Evolutionary conservation across 2,888 invertebrate genomes (phyloP).

Genomic region (Coremacera marginata): DNA sequence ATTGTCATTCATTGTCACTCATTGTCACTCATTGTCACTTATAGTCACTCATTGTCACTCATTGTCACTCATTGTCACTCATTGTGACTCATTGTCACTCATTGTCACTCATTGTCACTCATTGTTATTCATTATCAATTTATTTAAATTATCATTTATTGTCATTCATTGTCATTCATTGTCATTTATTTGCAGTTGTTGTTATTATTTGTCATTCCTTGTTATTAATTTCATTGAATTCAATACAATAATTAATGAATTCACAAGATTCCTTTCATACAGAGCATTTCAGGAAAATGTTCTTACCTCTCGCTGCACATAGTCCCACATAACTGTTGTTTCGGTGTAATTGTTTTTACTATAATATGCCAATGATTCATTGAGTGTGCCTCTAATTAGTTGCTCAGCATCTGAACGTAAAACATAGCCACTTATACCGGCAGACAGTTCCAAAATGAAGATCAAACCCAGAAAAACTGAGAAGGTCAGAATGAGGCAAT

Average conservation of each 20-base stretch:
- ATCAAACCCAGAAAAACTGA: constrained; percentile 76
- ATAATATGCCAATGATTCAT: constrained; percentile 71
- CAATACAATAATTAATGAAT: background rate
- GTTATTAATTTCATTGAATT: too few species aligned
- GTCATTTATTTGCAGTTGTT: background rate
- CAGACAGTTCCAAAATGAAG: constrained; percentile 82
- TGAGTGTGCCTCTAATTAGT: constrained; percentile 72
- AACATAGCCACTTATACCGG: constrained; percentile 81
- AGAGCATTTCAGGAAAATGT: constrained; percentile 38
- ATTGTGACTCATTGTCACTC: too few species aligned
- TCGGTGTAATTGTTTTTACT: constrained; percentile 53
- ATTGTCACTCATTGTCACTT: too few species aligned
- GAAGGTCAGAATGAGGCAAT: constrained; percentile 84
- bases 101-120: too few species aligned
- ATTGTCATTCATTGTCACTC: too few species aligned
- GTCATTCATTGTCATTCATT: too few species aligned
- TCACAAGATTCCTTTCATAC: background rate
- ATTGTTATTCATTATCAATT: too few species aligned
- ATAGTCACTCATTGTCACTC: too few species aligned
- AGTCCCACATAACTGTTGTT: constrained; percentile 74
- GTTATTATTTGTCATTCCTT: background rate
- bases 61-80: too few species aligned
- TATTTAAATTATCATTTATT: too few species aligned
- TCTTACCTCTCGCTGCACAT: constrained; percentile 73
- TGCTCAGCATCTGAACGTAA: constrained; percentile 72